Evolutionary conservation across 2,888 invertebrate genomes (phyloP), one percentile per base, ranked within the genome.

Genomic region (Apodemia duryi): DNA sequence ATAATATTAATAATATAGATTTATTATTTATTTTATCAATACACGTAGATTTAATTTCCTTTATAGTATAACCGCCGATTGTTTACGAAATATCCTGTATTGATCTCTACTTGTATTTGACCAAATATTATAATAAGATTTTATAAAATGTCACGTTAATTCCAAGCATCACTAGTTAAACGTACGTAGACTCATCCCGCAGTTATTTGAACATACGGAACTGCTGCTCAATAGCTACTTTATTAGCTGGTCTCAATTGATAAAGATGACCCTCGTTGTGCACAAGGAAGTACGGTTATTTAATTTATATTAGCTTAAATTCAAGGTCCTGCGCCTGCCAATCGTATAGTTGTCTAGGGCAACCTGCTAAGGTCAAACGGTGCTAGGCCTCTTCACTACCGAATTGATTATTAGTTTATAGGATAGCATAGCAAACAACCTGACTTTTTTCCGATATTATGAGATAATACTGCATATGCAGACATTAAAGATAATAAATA

Each of bases 271-370:
- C 85, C 84, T 87, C 82, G 75, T 74, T 74, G 79, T 74, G 74
- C 80, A 84, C 79, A 80, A 87, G 90, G 90, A 91, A 91, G 88
- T 88, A 79, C 84, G 88, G 85, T 88, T 84, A 84, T 78, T 83
- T 82, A 84, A 83, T 88, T 85, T 85, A 85, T 86, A 88, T 86
- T 86, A 84, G 85, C 79, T 84, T 78, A 83, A 84, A 89, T 85
- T 88, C 91, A 88, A 89, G 90, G 91, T 82, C 82, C 76, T 74
- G 80, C 85, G 82, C 82, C 76, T 74, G 80, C 85, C 86, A 89
- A 88, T 89, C 87, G 84, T 85, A 85, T 82, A 83, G 81, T 82
- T 85, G 82, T 86, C 85, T 85, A 85, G 80, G 82, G 81, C 83
- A 88, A 87, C 87, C 84, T 86, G 81, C 74, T 76, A 75, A 90